Evolutionary conservation across 1,140 invertebrate species (phyloP).

Genomic region (Ridgeia piscesae): DNA sequence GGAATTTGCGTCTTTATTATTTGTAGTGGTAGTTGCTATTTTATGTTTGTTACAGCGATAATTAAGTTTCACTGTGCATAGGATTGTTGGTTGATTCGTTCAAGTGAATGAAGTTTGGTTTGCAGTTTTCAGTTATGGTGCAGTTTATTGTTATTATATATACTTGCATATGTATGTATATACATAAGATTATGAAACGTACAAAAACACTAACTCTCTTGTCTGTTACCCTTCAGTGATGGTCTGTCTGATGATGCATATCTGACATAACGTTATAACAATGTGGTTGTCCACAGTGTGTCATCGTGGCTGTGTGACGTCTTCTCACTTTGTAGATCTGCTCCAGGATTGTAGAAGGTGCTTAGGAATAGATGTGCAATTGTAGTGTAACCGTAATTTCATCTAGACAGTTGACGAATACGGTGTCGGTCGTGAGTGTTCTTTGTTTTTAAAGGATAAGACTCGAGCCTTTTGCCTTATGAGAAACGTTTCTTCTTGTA

Average conservation of each 20-base stretch:
- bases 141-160: neutral
- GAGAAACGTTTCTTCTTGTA: neutral
- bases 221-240: neutral
- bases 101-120: neutral
- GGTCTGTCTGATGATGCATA: neutral
- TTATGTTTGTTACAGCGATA: neutral
- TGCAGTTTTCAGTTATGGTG: neutral
- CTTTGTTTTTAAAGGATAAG: neutral
- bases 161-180: neutral
- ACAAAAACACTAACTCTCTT: neutral
- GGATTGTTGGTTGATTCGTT: neutral
- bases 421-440: neutral
- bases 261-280: neutral
- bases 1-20: neutral
- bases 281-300: neutral
- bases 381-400: neutral
- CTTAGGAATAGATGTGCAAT: neutral
- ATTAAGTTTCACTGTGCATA: neutral
- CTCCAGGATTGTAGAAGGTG: neutral
- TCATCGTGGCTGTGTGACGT: neutral
- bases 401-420: neutral
- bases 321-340: neutral
- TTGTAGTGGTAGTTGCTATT: neutral
- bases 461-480: neutral
- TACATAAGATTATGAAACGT: neutral